phyloP scores from a whole-genome alignment of 2,888 invertebrate genomes.

The Drosophila demipolita region DNA sequence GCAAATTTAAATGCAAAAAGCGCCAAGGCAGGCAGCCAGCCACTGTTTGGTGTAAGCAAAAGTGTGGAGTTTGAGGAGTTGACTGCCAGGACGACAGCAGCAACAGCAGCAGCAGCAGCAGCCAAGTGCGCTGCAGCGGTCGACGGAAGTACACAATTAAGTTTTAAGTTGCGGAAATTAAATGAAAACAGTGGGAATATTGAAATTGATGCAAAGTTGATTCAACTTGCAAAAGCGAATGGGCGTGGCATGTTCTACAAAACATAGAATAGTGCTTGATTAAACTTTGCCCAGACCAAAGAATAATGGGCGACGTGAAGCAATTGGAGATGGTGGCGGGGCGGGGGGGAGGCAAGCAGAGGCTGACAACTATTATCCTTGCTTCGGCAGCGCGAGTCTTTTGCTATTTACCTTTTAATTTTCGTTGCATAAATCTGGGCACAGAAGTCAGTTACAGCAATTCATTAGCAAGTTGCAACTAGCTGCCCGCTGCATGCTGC shows the following conservation, averaged over 20 bases:
- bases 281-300: conserved; percentile 57
- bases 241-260: conserved; percentile 42
- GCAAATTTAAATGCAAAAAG: conserved; percentile 73
- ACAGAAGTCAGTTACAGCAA: conserved; percentile 72
- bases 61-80: neutral
- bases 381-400: conserved; percentile 30
- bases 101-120: conserved; percentile 30
- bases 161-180: conserved; percentile 79
- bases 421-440: conserved; percentile 72
- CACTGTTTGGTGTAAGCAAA: neutral
- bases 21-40: conserved; percentile 9
- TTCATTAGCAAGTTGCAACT: conserved; percentile 64
- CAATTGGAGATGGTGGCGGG: neutral
- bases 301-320: neutral
- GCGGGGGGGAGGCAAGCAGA: neutral
- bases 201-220: conserved; percentile 81
- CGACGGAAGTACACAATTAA: conserved; percentile 76
- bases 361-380: conserved; percentile 63
- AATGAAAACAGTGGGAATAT: conserved; percentile 80
- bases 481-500: neutral
- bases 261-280: conserved; percentile 74
- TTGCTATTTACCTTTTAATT: conserved; percentile 76
- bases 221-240: conserved; percentile 40
- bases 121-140: conserved; percentile 42
- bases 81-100: conserved; percentile 22